Percentiles rank a stretch among this genome's conserved stretches.
These are phyloP conservation scores for Synodontis membranacea DNA, from an alignment of 2,113 vertebrate genomes.

Conservation along the genomic window DNA sequence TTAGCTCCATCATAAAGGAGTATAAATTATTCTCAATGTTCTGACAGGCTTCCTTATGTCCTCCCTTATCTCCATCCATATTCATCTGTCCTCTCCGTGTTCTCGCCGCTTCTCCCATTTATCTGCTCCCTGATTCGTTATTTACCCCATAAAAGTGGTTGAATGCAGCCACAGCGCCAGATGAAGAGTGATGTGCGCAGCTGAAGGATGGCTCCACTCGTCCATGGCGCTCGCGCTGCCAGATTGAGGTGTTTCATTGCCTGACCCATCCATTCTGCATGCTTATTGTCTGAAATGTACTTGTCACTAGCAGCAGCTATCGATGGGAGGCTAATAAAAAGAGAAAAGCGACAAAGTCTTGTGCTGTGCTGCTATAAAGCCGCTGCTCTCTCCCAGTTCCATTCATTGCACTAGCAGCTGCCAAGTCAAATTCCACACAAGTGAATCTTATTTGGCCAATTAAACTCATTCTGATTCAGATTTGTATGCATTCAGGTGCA, in stretches of 20 bases:
- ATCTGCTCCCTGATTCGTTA: slow-evolving; percentile 49
- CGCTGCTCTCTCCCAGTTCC: not conserved
- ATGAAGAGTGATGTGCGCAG: slow-evolving; percentile 44
- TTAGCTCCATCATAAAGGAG: not conserved
- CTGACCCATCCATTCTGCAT: slow-evolving; percentile 28
- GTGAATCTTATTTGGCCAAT: slow-evolving; percentile 7
- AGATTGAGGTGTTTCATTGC: slow-evolving; percentile 38
- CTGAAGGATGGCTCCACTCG: slow-evolving; percentile 47
- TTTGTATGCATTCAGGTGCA: slow-evolving; percentile 53
- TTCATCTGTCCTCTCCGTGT: slow-evolving; percentile 46
- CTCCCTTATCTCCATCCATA: slow-evolving; percentile 42
- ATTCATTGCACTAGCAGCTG: not conserved
- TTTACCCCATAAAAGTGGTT: slow-evolving; percentile 45
- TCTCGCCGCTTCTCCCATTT: slow-evolving; percentile 35
- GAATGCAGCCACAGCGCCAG: not conserved
- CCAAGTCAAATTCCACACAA: not conserved
- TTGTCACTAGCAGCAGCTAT: slow-evolving; percentile 38
- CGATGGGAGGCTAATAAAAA: slow-evolving; percentile 9
- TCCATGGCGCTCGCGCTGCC: slow-evolving; percentile 4
- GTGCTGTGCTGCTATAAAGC: not conserved
- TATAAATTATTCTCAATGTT: slow-evolving; percentile 47
- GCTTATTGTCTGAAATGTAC: slow-evolving; percentile 49
- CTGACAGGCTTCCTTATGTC: slow-evolving; percentile 30
- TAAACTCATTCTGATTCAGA: slow-evolving; percentile 2
- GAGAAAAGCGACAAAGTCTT: not conserved